Conservation (phyloP, 2,888 invertebrate species). For the Cephus rjabovi region DNA sequence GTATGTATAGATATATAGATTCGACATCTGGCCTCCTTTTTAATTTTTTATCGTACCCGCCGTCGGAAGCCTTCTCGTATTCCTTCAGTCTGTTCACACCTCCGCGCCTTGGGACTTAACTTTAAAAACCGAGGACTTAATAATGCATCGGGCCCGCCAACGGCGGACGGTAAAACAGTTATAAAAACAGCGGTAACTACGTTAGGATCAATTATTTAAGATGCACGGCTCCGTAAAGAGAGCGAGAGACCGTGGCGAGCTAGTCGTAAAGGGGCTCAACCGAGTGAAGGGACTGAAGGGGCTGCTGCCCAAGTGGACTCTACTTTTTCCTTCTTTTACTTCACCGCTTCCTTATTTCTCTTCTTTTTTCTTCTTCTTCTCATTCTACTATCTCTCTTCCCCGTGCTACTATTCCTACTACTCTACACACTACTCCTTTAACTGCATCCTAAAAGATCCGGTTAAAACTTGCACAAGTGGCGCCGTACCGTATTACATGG, state of each 20-base stretch:
- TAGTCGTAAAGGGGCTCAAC: conserved; percentile 56
- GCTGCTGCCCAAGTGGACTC: neutral
- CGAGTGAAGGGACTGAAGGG: conserved; percentile 13
- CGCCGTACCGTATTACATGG: neutral
- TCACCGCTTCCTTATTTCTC: neutral
- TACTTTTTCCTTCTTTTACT: neutral
- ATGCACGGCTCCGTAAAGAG: conserved; percentile 57
- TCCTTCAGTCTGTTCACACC: conserved; percentile 44
- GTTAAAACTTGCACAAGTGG: neutral
- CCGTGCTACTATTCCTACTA: neutral
- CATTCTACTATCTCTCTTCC: neutral
- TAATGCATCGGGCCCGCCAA: conserved; percentile 55
- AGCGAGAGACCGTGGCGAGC: conserved; percentile 42
- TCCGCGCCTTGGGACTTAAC: conserved; percentile 42
- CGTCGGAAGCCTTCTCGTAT: conserved; percentile 27
- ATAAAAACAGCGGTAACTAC: conserved; percentile 65
- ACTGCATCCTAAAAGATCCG: neutral
- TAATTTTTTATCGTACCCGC: conserved; percentile 29
- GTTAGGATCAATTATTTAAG: conserved; percentile 64
- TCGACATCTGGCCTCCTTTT: conserved; percentile 30
- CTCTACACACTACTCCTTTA: neutral
- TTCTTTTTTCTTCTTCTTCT: neutral
- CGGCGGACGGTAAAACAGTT: conserved; percentile 63
- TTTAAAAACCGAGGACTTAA: conserved; percentile 56
- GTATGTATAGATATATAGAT: neutral